Base-by-base conservation (phyloP, 2,888 invertebrate species). In the Eupithecia exiguata region DNA sequence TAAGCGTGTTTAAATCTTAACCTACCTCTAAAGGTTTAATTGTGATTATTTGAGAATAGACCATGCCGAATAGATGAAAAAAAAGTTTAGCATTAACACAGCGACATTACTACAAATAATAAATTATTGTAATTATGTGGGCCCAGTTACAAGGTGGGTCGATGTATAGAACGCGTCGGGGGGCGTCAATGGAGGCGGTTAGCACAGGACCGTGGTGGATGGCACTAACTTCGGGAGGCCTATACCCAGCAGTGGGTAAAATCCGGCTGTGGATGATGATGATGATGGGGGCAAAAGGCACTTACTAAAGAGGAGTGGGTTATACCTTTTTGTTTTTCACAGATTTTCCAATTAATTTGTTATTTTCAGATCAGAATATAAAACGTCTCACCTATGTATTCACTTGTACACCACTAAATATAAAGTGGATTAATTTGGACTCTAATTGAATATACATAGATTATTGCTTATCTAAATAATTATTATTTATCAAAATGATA, bases 301-400 rank as follows among this genome's bases (percentile, higher is more conserved):
- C 10, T 25, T 12, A 12, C 12, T 58, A 25, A 18, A 53, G 21
- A 21, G 1, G 9, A 0, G 2, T 4, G 3, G 4, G 1, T 49
- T 6, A 58, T 0, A 25, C 25, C 53, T 21, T 21, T 21, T 58
- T 58, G 21, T n/a, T 49, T 21, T 49, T 49, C 49, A 49, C n/a
- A 53, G 21, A 53, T 53, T 21, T 53, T 53, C 53, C 21, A 12
- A 21, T 53, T 21, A 10, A 21, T n/a, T 21, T n/a, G 10, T 21
- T 53, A 21, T 2, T 53, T 53, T 21, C 10, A 53, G 53, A 53
- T 12, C 21, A 10, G 4, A 53, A 61, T 61, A 61, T 30, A 1
- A 7, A 35, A 35, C 6, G 25, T 84, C 85, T 82, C 76, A 78
- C 80, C 75, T 65, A 68, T 81, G 86, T 86, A 86, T 86, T 85